A percentile compares a stretch with the other conserved stretches of the same genome.
Evolutionary conservation across 1,140 invertebrate genomes (phyloP).

Genomic region (Lamellibrachia luymesi): DNA sequence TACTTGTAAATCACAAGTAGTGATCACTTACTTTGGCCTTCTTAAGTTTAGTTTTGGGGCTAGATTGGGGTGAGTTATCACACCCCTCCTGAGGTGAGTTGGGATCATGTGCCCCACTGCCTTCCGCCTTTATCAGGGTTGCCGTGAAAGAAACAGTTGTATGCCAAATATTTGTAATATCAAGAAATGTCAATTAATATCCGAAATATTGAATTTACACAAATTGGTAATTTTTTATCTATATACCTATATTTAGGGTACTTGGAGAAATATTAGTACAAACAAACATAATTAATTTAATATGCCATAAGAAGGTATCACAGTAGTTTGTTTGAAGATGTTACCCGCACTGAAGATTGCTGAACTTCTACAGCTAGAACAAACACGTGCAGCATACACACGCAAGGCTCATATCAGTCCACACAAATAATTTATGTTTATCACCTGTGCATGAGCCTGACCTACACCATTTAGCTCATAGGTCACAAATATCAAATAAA

Average conservation of each 20-base stretch:
- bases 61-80: background rate
- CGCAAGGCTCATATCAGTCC: no score
- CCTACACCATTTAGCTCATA: no score
- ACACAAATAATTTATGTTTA: no score
- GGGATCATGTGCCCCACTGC: background rate
- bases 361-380: no score
- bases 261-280: background rate
- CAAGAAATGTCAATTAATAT: background rate
- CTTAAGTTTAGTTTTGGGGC: background rate
- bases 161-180: background rate
- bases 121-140: background rate
- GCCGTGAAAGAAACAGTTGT: background rate
- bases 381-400: no score
- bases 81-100: background rate
- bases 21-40: background rate
- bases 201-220: background rate
- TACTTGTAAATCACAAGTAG: background rate
- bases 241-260: background rate
- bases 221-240: background rate
- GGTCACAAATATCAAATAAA: no score
- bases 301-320: background rate
- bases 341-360: background rate
- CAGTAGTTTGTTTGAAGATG: background rate
- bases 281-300: background rate
- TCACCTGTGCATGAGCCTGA: no score